Evolutionary conservation across 2,113 vertebrate species (phyloP), one percentile per base, ranked within the genome.

Genomic region (Solea solea): DNA sequence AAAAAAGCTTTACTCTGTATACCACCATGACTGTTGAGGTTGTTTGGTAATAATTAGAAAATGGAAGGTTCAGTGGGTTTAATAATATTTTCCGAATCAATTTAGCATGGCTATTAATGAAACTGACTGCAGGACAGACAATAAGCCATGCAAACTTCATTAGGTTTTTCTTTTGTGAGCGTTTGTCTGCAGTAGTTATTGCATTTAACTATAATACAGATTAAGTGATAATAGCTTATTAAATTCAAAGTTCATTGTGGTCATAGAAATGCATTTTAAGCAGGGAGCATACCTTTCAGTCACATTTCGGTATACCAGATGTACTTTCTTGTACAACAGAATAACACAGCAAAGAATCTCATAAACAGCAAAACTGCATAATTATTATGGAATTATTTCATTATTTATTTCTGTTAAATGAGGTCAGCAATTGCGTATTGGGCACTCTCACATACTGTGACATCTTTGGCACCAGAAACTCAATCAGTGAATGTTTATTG

Each of bases 41-140:
- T 84, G 69, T 74, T 62, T 82, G 71, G 73, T 86, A 84, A 89
- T 90, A 87, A 88, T 90, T 88, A 90, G 72, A 82, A 49, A 80
- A 86, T 82, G 54, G 74, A 88, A 28, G 81, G 78, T 90, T 90
- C 86, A 88, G 80, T 83, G 76, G 86, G 76, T 88, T 89, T 89
- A 88, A 92, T 90, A 88, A 92, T 88, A 88, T 88, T 87, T 89
- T 88, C 71, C 53, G 85, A 92, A 91, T 91, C 86, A 89, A 90
- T 92, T 88, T 90, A 87, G 69, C 70, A 82, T 73, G 63, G 76
- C 73, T 86, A 84, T 88, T 87, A 91, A 90, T 84, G 88, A 87
- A 90, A 84, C 88, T 68, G 85, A 84, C 72, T 86, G 86, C 66
- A 68, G 87, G 83, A 90, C 84, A 76, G 82, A 91, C 86, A 88